Evolutionary conservation across 2,113 vertebrate genomes (phyloP).

Genomic region (Cyrtonyx montezumae): DNA sequence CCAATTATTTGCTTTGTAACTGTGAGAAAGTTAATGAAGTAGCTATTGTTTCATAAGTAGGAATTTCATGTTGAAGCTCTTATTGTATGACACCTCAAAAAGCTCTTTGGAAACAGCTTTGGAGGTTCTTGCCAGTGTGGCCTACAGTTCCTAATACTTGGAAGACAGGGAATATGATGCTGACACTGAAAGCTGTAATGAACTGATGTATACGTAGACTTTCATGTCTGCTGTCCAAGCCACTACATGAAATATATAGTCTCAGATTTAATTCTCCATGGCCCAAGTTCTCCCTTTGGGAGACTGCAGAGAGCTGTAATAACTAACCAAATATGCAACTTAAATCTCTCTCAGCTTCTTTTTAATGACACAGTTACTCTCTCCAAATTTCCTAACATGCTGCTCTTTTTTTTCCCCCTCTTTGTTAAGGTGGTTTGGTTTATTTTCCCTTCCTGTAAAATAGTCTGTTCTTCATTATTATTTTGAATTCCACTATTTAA

Average conservation of each 20-base stretch:
- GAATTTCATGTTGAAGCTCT: constrained; percentile 1
- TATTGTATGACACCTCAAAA: background rate
- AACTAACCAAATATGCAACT: constrained; percentile 51
- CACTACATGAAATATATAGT: constrained; percentile 56
- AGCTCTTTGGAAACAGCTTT: background rate
- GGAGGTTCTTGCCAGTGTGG: constrained; percentile 1
- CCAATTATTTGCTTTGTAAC: background rate
- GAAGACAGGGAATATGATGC: background rate
- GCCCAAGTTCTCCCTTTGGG: constrained; percentile 48
- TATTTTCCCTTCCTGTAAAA: background rate
- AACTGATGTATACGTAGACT: constrained; percentile 19
- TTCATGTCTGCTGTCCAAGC: constrained; percentile 36
- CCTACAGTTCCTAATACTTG: background rate
- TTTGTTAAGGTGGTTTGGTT: constrained; percentile 39
- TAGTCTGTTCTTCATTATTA: background rate
- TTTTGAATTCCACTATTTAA: background rate
- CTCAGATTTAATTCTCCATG: constrained; percentile 35
- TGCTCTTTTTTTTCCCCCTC: background rate
- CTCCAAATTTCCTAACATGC: background rate
- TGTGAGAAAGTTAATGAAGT: constrained; percentile 3
- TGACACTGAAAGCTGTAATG: constrained; percentile 22
- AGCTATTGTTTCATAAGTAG: constrained; percentile 21
- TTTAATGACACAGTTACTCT: constrained; percentile 45
- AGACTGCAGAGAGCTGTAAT: constrained; percentile 53
- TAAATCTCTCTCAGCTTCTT: constrained; percentile 49